Conservation (phyloP, 2,888 invertebrate species). For the Epinotia nisella region DNA sequence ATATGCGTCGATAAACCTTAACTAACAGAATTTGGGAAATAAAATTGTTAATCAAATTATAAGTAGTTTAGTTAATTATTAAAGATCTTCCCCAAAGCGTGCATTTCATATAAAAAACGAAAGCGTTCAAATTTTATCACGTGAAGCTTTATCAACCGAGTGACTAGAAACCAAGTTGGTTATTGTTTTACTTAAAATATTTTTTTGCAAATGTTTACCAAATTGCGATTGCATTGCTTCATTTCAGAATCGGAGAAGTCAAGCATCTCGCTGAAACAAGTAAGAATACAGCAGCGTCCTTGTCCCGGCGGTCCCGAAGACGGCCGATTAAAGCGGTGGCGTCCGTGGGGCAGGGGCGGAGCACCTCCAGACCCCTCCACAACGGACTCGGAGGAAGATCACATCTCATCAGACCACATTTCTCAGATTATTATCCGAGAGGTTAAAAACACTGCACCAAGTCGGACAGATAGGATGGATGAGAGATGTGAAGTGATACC, state of each 20-base stretch:
- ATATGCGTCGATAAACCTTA: not conserved
- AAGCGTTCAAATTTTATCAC: not conserved
- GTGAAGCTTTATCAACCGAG: slow-evolving; percentile 15
- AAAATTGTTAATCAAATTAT: slow-evolving; percentile 3
- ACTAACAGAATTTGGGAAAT: slow-evolving; percentile 15
- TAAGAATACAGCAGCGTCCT: slow-evolving; percentile 25
- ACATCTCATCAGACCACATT: not conserved
- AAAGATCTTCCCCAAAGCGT: not conserved
- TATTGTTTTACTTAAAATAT: slow-evolving; percentile 1
- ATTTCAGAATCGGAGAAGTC: slow-evolving; percentile 32
- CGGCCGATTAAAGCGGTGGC: slow-evolving; percentile 7
- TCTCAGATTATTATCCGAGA: not conserved
- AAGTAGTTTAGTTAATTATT: slow-evolving; percentile 20
- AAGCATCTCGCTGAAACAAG: slow-evolving; percentile 23
- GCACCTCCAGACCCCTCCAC: not conserved
- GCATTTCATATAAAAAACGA: not conserved
- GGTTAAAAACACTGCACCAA: not conserved
- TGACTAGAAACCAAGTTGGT: slow-evolving; percentile 7
- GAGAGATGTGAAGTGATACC: slow-evolving; percentile 13
- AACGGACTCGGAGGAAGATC: slow-evolving; percentile 17
- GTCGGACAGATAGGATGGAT: not conserved
- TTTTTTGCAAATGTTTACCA: not conserved
- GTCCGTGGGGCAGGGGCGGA: slow-evolving; percentile 4
- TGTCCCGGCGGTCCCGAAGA: slow-evolving; percentile 3
- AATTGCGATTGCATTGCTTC: not conserved